Percentiles rank a stretch among this genome's conserved stretches.
Evolutionary conservation across 1,140 invertebrate genomes (phyloP).

Genomic region (Philaenus spumarius): DNA sequence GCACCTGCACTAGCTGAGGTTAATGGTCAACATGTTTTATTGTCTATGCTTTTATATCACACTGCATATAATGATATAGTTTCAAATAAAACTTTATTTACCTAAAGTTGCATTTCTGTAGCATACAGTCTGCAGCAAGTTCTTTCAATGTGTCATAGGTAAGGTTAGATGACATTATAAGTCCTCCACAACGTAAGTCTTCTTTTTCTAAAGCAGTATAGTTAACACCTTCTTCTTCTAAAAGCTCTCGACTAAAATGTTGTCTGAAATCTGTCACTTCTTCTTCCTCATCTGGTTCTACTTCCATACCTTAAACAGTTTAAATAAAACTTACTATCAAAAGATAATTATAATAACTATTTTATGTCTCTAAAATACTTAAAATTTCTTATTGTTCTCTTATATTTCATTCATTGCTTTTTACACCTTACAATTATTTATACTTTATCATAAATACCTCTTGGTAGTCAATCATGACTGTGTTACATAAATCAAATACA

Average conservation of each 20-base stretch:
- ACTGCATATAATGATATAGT: too few species aligned
- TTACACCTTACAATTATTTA: too few species aligned
- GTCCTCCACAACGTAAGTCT: slow-evolving; percentile 61
- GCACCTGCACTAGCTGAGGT: too few species aligned
- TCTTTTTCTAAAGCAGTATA: slow-evolving; percentile 59
- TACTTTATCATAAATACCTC: too few species aligned
- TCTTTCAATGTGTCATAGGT: slow-evolving; percentile 42
- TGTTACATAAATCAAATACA: too few species aligned
- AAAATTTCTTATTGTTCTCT: too few species aligned
- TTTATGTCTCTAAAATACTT: too few species aligned
- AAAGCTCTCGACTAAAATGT: slow-evolving; percentile 52
- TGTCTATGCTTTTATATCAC: too few species aligned
- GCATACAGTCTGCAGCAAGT: slow-evolving; percentile 54
- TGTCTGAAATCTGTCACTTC: slow-evolving; percentile 57
- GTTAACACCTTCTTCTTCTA: slow-evolving; percentile 56
- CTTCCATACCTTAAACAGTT: slow-evolving; percentile 50
- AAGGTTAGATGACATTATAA: slow-evolving; percentile 54
- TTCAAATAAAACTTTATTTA: slow-evolving; percentile 30
- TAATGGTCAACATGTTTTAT: too few species aligned
- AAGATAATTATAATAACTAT: too few species aligned
- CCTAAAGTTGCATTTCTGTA: slow-evolving; percentile 61
- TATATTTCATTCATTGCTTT: too few species aligned
- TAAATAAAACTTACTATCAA: background rate
- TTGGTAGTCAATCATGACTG: too few species aligned
- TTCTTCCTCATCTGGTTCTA: slow-evolving; percentile 59